Percentiles rank a stretch among this genome's conserved stretches.
Conservation (phyloP, 2,113 vertebrate species). For the Donacobius atricapilla region DNA sequence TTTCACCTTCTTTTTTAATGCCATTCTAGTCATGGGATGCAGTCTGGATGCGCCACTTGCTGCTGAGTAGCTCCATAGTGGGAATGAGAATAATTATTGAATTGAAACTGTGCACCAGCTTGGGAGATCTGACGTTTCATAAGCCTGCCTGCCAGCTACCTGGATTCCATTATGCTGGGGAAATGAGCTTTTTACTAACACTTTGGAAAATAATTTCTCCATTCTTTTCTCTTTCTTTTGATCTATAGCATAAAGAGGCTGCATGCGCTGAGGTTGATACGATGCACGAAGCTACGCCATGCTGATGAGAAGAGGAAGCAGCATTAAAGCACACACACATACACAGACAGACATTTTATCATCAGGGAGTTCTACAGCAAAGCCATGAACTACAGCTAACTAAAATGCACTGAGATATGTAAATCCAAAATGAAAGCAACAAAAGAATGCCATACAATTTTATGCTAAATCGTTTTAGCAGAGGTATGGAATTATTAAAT, state of each 20-base stretch:
- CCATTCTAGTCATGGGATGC: not conserved
- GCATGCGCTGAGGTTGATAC: not conserved
- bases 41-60: not conserved
- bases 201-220: conserved; percentile 36
- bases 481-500: not conserved
- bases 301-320: not conserved
- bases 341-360: not conserved
- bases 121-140: conserved; percentile 1
- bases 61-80: not conserved
- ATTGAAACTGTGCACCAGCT: not conserved
- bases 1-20: conserved; percentile 27
- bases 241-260: conserved; percentile 1
- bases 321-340: not conserved
- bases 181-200: conserved; percentile 51
- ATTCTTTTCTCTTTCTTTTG: conserved; percentile 50
- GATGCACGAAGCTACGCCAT: not conserved
- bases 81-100: conserved; percentile 18
- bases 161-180: conserved; percentile 26
- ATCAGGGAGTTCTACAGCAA: not conserved
- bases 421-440: conserved; percentile 1
- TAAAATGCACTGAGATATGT: not conserved
- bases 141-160: conserved; percentile 30
- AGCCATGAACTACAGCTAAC: not conserved
- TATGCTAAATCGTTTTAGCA: not conserved
- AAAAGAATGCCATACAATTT: not conserved